Evolutionary conservation across 2,888 invertebrate species (phyloP).

Genomic region (Epinotia brunnichana): DNA sequence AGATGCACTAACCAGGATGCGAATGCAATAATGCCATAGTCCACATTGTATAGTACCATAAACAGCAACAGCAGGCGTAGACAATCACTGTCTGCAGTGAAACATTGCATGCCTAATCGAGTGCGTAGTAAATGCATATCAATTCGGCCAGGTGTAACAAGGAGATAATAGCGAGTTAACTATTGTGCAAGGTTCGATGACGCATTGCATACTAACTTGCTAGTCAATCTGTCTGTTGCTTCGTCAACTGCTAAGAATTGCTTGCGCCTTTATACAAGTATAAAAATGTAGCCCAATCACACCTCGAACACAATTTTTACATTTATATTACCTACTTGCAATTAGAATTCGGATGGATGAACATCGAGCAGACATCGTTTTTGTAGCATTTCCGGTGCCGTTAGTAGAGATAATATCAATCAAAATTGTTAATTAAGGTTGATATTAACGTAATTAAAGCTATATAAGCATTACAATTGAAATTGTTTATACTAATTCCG

Average conservation of each 20-base stretch:
- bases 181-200: slow-evolving; percentile 54
- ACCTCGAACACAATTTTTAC: too few species aligned
- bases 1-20: slow-evolving; percentile 2
- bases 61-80: slow-evolving; percentile 56
- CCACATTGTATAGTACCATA: slow-evolving; percentile 46
- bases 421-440: too few species aligned
- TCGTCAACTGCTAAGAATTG: background rate
- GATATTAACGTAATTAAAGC: too few species aligned
- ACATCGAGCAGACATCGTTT: too few species aligned
- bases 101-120: slow-evolving; percentile 68
- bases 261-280: background rate
- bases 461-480: too few species aligned
- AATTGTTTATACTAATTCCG: too few species aligned
- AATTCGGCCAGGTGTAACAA: slow-evolving; percentile 69
- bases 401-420: too few species aligned
- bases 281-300: too few species aligned
- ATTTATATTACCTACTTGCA: too few species aligned
- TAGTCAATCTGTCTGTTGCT: background rate
- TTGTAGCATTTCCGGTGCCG: too few species aligned
- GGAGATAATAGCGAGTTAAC: slow-evolving; percentile 65
- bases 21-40: slow-evolving; percentile 26
- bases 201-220: slow-evolving; percentile 27
- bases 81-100: slow-evolving; percentile 61
- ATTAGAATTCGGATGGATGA: too few species aligned
- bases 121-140: slow-evolving; percentile 66